phyloP scores from a whole-genome alignment of 1,140 invertebrate species.

The Papilio polytes region DNA sequence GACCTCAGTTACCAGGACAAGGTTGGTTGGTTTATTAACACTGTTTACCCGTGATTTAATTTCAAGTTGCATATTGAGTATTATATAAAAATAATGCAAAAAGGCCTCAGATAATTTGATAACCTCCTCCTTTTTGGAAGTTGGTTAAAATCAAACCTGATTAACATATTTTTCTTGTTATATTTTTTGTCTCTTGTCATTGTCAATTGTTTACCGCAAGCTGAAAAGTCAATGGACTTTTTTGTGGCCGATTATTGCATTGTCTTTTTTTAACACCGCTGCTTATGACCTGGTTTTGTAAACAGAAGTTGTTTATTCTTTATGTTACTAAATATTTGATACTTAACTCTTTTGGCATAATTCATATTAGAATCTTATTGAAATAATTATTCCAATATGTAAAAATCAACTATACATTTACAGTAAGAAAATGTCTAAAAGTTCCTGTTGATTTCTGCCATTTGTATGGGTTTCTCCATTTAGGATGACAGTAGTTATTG shows the following conservation, averaged over 20 bases:
- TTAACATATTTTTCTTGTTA: background rate
- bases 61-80: background rate
- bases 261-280: background rate
- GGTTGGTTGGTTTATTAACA: constrained; percentile 3
- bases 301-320: background rate
- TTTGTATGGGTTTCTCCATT: no score
- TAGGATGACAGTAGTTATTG: no score
- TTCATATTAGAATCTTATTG: background rate
- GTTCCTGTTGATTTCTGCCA: no score
- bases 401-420: no score
- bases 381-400: background rate
- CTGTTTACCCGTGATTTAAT: background rate
- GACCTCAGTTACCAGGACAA: constrained; percentile 19
- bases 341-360: background rate
- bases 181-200: background rate
- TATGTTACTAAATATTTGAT: background rate
- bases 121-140: no score
- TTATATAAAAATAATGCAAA: background rate
- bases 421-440: no score
- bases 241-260: background rate
- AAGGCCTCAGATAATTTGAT: no score
- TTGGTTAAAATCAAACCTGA: background rate
- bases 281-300: constrained; percentile 12
- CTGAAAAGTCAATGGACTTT: constrained; percentile 9
- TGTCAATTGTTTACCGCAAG: constrained; percentile 19